Percentiles rank a stretch among this genome's conserved stretches.
phyloP scores from a whole-genome alignment of 2,797 vertebrate species.

The Acipenser ruthenus region DNA sequence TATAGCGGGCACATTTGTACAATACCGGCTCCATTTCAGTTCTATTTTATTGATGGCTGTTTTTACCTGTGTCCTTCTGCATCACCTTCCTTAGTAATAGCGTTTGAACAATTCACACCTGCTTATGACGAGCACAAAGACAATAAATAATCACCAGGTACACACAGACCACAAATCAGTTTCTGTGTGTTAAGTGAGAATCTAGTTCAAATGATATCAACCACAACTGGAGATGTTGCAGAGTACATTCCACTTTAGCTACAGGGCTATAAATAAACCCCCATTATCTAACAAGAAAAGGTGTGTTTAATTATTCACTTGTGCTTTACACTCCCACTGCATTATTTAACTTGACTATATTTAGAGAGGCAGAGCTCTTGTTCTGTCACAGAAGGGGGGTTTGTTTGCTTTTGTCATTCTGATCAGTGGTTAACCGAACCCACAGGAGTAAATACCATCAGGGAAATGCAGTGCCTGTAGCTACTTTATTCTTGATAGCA shows the following conservation, averaged over 20 bases:
- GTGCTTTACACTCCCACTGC: slow-evolving; percentile 51
- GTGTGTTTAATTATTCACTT: slow-evolving; percentile 72
- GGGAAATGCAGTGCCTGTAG: slow-evolving; percentile 17
- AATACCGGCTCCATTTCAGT: too few species aligned
- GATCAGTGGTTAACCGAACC: slow-evolving; percentile 47
- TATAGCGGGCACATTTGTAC: too few species aligned
- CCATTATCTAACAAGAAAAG: slow-evolving; percentile 57
- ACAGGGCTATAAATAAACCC: slow-evolving; percentile 45
- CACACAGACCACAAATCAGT: too few species aligned
- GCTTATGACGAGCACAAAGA: too few species aligned
- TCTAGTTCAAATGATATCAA: background rate
- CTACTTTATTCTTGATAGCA: background rate
- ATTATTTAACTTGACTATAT: slow-evolving; percentile 72
- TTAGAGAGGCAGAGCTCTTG: slow-evolving; percentile 52
- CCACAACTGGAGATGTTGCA: slow-evolving; percentile 33
- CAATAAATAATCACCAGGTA: too few species aligned
- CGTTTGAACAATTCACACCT: too few species aligned
- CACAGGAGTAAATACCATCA: slow-evolving; percentile 34
- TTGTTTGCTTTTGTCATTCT: slow-evolving; percentile 49
- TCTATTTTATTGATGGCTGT: too few species aligned
- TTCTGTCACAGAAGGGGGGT: slow-evolving; percentile 41
- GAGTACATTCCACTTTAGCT: slow-evolving; percentile 38
- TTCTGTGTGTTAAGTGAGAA: background rate
- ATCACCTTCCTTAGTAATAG: too few species aligned
- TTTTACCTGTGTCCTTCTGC: too few species aligned